Base-by-base conservation (phyloP, 2,113 vertebrate genomes). In the Oncorhynchus mykiss region DNA sequence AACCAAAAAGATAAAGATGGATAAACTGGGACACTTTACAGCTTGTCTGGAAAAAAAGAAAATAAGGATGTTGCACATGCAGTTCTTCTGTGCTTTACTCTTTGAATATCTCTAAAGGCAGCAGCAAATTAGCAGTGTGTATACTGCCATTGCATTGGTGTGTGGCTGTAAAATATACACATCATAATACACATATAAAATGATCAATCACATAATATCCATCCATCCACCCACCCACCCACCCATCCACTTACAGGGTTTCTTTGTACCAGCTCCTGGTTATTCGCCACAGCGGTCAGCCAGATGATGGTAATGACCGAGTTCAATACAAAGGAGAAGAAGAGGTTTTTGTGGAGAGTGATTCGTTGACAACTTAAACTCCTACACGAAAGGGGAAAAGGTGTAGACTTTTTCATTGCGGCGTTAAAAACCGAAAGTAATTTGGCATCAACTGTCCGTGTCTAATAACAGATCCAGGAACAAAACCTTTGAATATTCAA, bases 311-410 rank as follows among this genome's bases (percentile, higher is more conserved):
- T 99, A 78, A 98, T 94, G 74, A 98, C 73, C 6, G 98, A 99
- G 88, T 99, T 99, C 77, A 95, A 93, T 66, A 99, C 93, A 62
- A 99, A 99, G 39, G 98, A 99, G 86, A 98, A 96, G 90, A 99
- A 99, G 20, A 99, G 94, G 87, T 99, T 99, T 92, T 99, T 99
- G 86, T 99, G 98, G 67, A 99, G 94, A 0, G 97, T 99, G 85
- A 99, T 98, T 92, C 98, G 95, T 67, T 99, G 98, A 91, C 98
- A 99, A 81, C 97, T 99, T 81, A 99, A 91, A 89, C 96, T 99
- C 93, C 98, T 99, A 91, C 71, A 85, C 67, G 85, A 39, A 74
- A 70, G 66, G 64, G 72, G 66, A 74, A 67, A 70, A 73, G 64
- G 6, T 6, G 2, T 9, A 18, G 45, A 70, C 9, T 16, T 70